These are phyloP conservation scores for Polydrusus pterygomalis DNA, from an alignment of 2,888 invertebrate species.

Conservation along the genomic window DNA sequence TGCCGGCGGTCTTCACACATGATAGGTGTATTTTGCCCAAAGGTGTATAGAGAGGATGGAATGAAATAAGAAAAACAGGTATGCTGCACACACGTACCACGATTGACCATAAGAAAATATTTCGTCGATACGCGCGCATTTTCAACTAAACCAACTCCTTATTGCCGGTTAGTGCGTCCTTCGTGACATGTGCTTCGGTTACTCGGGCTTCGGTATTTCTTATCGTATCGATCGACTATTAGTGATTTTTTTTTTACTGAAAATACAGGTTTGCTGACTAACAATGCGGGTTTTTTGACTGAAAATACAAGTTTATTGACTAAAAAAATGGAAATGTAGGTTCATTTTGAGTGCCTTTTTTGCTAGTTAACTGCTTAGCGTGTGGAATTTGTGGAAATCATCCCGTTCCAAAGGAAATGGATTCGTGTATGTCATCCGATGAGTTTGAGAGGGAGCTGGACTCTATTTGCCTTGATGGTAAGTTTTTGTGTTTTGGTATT, in stretches of 20 bases:
- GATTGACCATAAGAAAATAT: constrained; percentile 29
- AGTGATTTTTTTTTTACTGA: constrained; percentile 12
- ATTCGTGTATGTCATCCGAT: constrained; percentile 12
- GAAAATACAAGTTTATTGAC: not conserved
- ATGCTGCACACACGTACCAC: constrained; percentile 38
- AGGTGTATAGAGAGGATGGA: constrained; percentile 30
- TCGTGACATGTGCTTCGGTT: constrained; percentile 31
- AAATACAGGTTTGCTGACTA: constrained; percentile 7
- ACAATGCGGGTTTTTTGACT: constrained; percentile 2
- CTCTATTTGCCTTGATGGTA: constrained; percentile 17
- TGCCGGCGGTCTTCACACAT: constrained; percentile 24
- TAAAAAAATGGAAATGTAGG: constrained; percentile 4
- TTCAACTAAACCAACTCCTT: constrained; percentile 29
- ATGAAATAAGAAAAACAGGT: constrained; percentile 40
- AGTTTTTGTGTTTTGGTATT: not conserved
- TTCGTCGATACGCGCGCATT: constrained; percentile 31
- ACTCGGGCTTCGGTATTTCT: constrained; percentile 11
- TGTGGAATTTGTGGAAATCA: constrained; percentile 12
- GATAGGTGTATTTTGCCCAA: constrained; percentile 19
- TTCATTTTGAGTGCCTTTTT: constrained; percentile 23
- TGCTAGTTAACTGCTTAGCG: constrained; percentile 21
- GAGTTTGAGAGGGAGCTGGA: constrained; percentile 21
- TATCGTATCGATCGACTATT: constrained; percentile 4
- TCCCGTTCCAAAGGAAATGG: constrained; percentile 7
- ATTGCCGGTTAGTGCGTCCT: constrained; percentile 32